Base-by-base conservation (phyloP, 2,888 invertebrate genomes). In the Meteorus cinctellus region DNA sequence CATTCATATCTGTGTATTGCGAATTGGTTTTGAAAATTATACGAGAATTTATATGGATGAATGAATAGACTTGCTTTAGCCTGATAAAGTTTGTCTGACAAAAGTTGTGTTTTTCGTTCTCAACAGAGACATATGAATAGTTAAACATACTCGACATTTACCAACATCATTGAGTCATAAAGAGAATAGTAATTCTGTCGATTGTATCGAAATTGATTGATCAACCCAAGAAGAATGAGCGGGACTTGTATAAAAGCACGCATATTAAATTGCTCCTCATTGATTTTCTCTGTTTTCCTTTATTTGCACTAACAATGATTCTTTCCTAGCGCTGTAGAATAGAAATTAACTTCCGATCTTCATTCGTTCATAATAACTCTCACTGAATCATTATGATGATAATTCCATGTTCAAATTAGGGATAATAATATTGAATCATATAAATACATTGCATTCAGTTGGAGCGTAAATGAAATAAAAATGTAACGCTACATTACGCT, bases 391-490 rank as follows among this genome's bases (percentile, higher is more conserved):
- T n/a, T 55, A 55, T 8, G n/a, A 5, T 31, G 41, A 41, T 41
- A 6, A 34, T 65, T 65, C 36, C 4, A 36, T n/a, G 24, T n/a
- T 62, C 36, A 36, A 8, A 19, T 8, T 65, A 19, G n/a, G 0
- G 41, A 29, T 62, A 62, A 62, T 41, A 65, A 34, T 65, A 63
- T 63, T 63, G 34, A 65, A 36, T 34, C 65, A 65, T 36, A 36
- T 65, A 65, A 41, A 65, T 65, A 65, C 41, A 65, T 36, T 65
- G 65, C n/a, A 19, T n/a, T 10, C 36, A 34, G n/a, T n/a, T 65
- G 41, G 36, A 19, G 34, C 41, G 31, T 19, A 8, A 19, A n/a
- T 65, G 19, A 41, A 65, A 65, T 36, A n/a, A 65, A 65, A 41
- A 65, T 65, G 34, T 62, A 12, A 62, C 62, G 62, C 62, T n/a